Evolutionary conservation across 2,888 invertebrate genomes (phyloP), one percentile per base, ranked within the genome.

Genomic region (Sesia apiformis): DNA sequence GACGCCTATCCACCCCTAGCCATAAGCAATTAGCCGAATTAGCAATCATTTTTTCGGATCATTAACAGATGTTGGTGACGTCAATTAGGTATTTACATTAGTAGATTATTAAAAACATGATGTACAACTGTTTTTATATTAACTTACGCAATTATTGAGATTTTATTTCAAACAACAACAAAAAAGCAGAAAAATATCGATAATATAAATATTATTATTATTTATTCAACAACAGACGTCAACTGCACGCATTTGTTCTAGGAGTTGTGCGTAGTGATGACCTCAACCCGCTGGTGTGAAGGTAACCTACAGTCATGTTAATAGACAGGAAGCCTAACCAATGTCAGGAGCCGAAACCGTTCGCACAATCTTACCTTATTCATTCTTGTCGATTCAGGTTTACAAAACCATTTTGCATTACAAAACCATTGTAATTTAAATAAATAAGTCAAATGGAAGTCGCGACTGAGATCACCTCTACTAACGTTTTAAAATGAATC

Each of bases 291-390:
- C 66, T 52, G 52, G 75, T 76, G 72, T 74, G 86, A 85, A 86
- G 86, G 86, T 69, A 80, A 78, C 71, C 76, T 73, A 84, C 83
- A 85, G 80, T 74, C 74, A 84, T 83, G 84, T 74, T 74, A 81
- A 86, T 85, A 84, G 78, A 77, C 85, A 87, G 85, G 86, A 86
- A 87, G 79, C 78, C 65, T 63, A 69, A 63, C 75, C 85, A 85
- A 84, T 86, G 84, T 75, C 84, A 84, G 78, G 73, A 83, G 71
- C 58, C 65, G 65, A 61, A 65, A 63, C 61, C 58, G 60, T 60
- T 63, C 57, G 57, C 57, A 63, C 62, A 64, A 63, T 65, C 60
- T 64, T 63, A 67, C 57, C 61, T 65, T 63, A 63, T 62, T 57
- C 59, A 66, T 65, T 67, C 62, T 68, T 54, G 50, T 53, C 7